Evolutionary conservation across 1,140 invertebrate genomes (phyloP).

Genomic region (Saccostrea echinata): DNA sequence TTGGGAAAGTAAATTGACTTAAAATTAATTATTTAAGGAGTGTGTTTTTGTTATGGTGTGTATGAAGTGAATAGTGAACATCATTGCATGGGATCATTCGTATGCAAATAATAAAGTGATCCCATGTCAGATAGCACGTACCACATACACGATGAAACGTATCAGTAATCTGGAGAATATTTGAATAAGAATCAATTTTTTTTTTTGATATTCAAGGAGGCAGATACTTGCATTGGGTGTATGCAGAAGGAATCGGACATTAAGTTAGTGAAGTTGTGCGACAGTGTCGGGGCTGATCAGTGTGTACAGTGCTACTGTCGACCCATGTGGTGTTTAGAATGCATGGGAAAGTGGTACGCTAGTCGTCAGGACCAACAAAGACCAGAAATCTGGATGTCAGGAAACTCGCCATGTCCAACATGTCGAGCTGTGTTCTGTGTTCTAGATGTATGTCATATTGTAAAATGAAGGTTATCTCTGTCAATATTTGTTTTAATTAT

Average conservation of each 20-base stretch:
- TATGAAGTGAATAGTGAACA: too few relatives aligned
- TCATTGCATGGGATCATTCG: too few relatives aligned
- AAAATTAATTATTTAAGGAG: too few relatives aligned
- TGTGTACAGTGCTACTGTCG: slow-evolving; percentile 86
- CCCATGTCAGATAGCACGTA: too few relatives aligned
- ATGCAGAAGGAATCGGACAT: slow-evolving; percentile 90
- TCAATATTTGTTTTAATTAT: too few relatives aligned
- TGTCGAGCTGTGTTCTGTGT: slow-evolving; percentile 93
- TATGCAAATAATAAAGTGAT: too few relatives aligned
- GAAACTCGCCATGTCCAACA: slow-evolving; percentile 93
- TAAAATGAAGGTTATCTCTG: slow-evolving; percentile 51
- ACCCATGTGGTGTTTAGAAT: slow-evolving; percentile 93
- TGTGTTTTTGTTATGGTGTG: too few relatives aligned
- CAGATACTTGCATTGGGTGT: slow-evolving; percentile 92
- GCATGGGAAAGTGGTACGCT: slow-evolving; percentile 90
- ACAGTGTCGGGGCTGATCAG: slow-evolving; percentile 79
- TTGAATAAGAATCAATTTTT: not conserved
- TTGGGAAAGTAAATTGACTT: too few relatives aligned
- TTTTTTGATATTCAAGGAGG: slow-evolving; percentile 82
- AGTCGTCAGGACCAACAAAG: slow-evolving; percentile 88
- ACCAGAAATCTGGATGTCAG: slow-evolving; percentile 89
- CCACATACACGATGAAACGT: too few relatives aligned
- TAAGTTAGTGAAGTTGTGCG: slow-evolving; percentile 89
- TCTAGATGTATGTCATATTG: slow-evolving; percentile 86
- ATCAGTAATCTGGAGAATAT: too few relatives aligned